A percentile compares a stretch with the other conserved stretches of the same genome.
Evolutionary conservation across 2,888 invertebrate genomes (phyloP).

Genomic region (Caenorhabditis afra): DNA sequence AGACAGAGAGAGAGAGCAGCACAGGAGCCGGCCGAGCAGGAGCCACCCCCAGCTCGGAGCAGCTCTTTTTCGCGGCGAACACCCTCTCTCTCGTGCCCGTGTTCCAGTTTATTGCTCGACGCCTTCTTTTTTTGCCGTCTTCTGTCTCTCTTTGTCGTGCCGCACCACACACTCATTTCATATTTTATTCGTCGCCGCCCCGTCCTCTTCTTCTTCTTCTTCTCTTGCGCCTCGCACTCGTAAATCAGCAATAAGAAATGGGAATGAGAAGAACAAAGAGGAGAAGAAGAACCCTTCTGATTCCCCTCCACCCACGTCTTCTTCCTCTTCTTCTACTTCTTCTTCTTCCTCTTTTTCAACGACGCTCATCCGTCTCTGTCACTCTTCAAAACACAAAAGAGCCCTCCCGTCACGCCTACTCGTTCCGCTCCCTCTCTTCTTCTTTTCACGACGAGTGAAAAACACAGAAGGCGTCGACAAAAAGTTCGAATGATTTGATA

Average conservation of each 20-base stretch:
- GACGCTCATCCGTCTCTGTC: slow-evolving; percentile 38
- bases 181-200: slow-evolving; percentile 34
- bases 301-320: not conserved
- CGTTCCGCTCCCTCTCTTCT: not conserved
- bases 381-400: slow-evolving; percentile 28
- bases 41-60: slow-evolving; percentile 21
- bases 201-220: no score
- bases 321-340: not conserved
- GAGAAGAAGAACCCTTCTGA: slow-evolving; percentile 3
- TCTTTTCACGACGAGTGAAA: slow-evolving; percentile 5
- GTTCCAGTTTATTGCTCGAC: slow-evolving; percentile 31
- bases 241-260: slow-evolving; percentile 22
- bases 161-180: slow-evolving; percentile 20
- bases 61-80: slow-evolving; percentile 45
- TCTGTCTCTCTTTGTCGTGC: slow-evolving; percentile 15
- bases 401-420: slow-evolving; percentile 31
- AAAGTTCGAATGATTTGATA: slow-evolving; percentile 28
- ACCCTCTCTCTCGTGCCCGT: slow-evolving; percentile 21
- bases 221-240: slow-evolving; percentile 8
- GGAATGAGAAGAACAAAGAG: not conserved
- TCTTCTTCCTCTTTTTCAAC: slow-evolving; percentile 3
- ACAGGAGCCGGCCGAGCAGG: no score
- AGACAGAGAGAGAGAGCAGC: slow-evolving; percentile 41
- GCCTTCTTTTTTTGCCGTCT: slow-evolving; percentile 12
- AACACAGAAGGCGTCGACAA: no score